phyloP scores from a whole-genome alignment of 2,888 invertebrate genomes.

The Seira ritae region DNA sequence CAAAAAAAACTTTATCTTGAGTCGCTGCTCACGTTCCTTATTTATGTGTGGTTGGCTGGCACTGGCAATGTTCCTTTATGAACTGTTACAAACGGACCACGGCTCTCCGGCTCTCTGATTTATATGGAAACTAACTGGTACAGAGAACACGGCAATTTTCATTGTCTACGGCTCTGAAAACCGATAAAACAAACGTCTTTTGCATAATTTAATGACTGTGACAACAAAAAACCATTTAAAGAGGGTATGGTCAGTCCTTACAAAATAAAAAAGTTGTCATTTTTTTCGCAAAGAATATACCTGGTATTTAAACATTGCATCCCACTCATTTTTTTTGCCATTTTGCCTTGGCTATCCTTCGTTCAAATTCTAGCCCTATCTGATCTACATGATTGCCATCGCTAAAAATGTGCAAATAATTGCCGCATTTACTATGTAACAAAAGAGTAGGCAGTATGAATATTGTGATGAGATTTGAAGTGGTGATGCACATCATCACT shows the following conservation, averaged over 20 bases:
- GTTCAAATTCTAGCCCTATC: background rate
- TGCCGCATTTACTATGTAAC: background rate
- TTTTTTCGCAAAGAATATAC: background rate
- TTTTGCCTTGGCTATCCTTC: background rate
- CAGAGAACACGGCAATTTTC: slow-evolving; percentile 12
- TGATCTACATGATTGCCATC: slow-evolving; percentile 7
- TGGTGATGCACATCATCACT: too few relatives aligned
- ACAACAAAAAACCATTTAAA: background rate
- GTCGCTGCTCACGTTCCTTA: slow-evolving; percentile 29
- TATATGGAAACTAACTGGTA: slow-evolving; percentile 16
- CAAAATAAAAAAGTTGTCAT: background rate
- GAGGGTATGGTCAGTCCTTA: slow-evolving; percentile 6
- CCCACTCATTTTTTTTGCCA: slow-evolving; percentile 8
- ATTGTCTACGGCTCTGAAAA: background rate
- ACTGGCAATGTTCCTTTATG: background rate
- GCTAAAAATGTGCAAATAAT: background rate
- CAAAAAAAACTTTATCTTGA: background rate
- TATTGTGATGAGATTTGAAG: too few relatives aligned
- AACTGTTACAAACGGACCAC: slow-evolving; percentile 14
- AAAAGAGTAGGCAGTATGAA: too few relatives aligned
- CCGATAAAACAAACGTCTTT: background rate
- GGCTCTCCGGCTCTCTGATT: background rate
- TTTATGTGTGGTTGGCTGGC: slow-evolving; percentile 12
- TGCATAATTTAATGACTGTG: slow-evolving; percentile 8
- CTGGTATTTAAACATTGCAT: background rate